Evolutionary conservation across 2,888 invertebrate species (phyloP).

Genomic region (Caenorhabditis wallacei): DNA sequence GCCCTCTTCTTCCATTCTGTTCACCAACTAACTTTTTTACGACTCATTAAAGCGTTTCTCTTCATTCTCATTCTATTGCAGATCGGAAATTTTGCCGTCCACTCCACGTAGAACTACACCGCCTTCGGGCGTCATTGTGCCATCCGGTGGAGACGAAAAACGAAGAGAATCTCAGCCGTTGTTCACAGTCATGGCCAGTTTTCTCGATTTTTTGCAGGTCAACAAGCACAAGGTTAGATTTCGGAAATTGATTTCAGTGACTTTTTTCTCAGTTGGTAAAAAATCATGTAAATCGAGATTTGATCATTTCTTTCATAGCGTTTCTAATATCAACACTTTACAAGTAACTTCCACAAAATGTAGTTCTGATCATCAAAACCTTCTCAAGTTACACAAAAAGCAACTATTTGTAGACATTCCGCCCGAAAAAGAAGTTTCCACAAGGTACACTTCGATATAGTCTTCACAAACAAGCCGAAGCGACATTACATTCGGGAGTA

Average conservation of each 20-base stretch:
- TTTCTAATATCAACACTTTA: no score
- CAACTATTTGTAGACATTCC: slow-evolving; percentile 89
- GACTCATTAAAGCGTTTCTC: slow-evolving; percentile 28
- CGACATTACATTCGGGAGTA: slow-evolving; percentile 92
- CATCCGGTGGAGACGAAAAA: slow-evolving; percentile 49
- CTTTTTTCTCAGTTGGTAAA: neutral
- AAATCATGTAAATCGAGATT: neutral
- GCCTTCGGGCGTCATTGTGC: slow-evolving; percentile 48
- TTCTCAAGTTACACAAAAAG: slow-evolving; percentile 6
- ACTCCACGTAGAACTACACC: slow-evolving; percentile 52
- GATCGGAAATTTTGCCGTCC: slow-evolving; percentile 61
- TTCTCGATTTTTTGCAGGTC: slow-evolving; percentile 82
- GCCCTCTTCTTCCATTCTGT: neutral
- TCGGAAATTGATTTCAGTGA: neutral
- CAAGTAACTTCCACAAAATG: no score
- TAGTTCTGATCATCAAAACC: neutral
- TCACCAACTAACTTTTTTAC: slow-evolving; percentile 31
- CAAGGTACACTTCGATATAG: slow-evolving; percentile 92
- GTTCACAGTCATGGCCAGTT: slow-evolving; percentile 74
- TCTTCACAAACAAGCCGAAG: slow-evolving; percentile 92
- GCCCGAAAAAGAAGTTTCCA: slow-evolving; percentile 92
- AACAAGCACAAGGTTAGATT: slow-evolving; percentile 82
- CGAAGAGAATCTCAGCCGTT: slow-evolving; percentile 41
- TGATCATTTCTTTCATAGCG: neutral
- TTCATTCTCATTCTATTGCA: slow-evolving; percentile 20